Evolutionary conservation across 2,888 invertebrate species (phyloP), one percentile per base, ranked within the genome.

Genomic region (Drosophila lutescens): DNA sequence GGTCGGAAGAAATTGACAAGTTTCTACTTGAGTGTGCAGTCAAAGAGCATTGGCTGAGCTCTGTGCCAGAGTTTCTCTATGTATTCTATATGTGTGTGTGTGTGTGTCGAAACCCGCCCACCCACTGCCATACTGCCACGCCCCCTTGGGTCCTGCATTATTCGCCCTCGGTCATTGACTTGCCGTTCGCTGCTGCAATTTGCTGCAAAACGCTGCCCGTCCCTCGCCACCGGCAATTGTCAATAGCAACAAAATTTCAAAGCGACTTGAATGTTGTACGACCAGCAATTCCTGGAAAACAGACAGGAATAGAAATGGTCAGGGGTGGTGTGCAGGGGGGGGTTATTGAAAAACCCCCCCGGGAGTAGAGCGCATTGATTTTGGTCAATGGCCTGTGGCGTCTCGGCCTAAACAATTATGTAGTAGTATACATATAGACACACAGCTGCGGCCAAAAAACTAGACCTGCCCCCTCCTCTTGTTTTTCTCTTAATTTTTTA

Each of bases 11-110:
- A 86, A 85, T 85, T 86, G 84, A 86, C 85, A 84, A 85, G 86
- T 82, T 86, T 86, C 77, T 84, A 77, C 80, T 85, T 56, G 80
- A 85, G 84, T 86, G 80, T 86, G 86, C 84, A 86, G 82, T 80
- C 84, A 86, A 86, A 80, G 81, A 79, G 72, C 76, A 75, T 69
- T 73, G 80, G 54, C 74, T 65, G 32, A 61, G 75, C 43, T 50
- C 23, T 41, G 47, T n/a, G 34, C 55, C 43, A 56, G 32, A 9
- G 15, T 17, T 36, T 47, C 23, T 17, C 2, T 12, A 3, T 17
- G 3, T 46, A 9, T 13, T 43, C 12, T 23, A 15, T 23, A n/a
- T 41, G 41, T 41, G 15, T 61, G 51, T 23, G 71, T 54, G 38
- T 50, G 17, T 40, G 30, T 55, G 50, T 46, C 26, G 41, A 49